Conservation (phyloP, 2,113 vertebrate species). For the Seriola quinqueradiata region DNA sequence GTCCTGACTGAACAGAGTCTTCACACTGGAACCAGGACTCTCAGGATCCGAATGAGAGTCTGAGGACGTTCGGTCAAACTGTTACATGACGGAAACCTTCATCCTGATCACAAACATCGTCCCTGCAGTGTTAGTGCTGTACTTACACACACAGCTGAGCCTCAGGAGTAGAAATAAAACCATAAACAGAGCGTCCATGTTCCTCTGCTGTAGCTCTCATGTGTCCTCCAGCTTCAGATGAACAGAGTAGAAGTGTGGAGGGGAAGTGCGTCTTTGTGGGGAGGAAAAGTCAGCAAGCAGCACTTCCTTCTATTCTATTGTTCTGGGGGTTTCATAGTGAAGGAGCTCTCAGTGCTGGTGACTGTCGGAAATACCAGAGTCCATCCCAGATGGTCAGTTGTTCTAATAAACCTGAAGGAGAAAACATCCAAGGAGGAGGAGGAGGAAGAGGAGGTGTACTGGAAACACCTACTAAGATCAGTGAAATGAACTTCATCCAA, state of each 20-base stretch:
- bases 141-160: slow-evolving; percentile 77
- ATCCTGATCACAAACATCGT: background rate
- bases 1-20: no score
- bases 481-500: no score
- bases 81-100: background rate
- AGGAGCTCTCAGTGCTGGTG: slow-evolving; percentile 66
- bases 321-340: slow-evolving; percentile 85
- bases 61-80: no score
- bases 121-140: background rate
- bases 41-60: no score
- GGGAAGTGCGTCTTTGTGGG: slow-evolving; percentile 90
- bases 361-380: slow-evolving; percentile 76
- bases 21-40: no score
- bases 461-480: background rate
- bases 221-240: slow-evolving; percentile 85
- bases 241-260: slow-evolving; percentile 87
- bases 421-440: background rate
- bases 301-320: slow-evolving; percentile 95
- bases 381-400: slow-evolving; percentile 55
- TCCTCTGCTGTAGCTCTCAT: slow-evolving; percentile 69
- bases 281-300: slow-evolving; percentile 88
- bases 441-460: background rate
- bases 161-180: slow-evolving; percentile 82
- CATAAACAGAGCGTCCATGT: slow-evolving; percentile 87
- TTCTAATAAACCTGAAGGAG: slow-evolving; percentile 36